Evolutionary conservation across 2,888 invertebrate species (phyloP).

Genomic region (Dromius quadrimaculatus): DNA sequence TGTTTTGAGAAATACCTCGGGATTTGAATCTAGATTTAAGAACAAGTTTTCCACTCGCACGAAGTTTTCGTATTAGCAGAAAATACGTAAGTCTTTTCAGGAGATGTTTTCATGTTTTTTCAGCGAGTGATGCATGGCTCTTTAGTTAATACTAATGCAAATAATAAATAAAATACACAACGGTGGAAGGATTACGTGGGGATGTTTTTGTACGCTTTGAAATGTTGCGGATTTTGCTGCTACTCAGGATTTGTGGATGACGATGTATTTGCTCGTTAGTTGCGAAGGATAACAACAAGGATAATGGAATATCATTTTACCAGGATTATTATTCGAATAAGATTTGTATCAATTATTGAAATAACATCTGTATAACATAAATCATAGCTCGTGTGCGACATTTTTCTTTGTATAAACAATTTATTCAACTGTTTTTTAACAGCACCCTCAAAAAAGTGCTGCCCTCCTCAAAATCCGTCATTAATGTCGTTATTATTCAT

Average conservation of each 20-base stretch:
- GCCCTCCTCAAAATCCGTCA: too few species aligned
- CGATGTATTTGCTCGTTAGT: slow-evolving; percentile 8
- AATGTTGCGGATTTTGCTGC: slow-evolving; percentile 18
- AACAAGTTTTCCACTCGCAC: slow-evolving; percentile 10
- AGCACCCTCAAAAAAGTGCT: too few species aligned
- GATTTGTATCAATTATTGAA: too few species aligned
- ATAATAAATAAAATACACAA: slow-evolving; percentile 33
- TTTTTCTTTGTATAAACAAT: too few species aligned
- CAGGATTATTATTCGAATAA: background rate
- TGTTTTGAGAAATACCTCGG: slow-evolving; percentile 27
- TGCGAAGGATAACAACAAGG: background rate
- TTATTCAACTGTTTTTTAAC: too few species aligned
- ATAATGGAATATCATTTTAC: slow-evolving; percentile 7
- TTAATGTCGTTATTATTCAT: too few species aligned
- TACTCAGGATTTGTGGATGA: slow-evolving; percentile 12
- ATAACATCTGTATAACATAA: too few species aligned
- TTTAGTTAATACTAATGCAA: slow-evolving; percentile 47
- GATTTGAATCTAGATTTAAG: slow-evolving; percentile 45
- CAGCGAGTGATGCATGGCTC: slow-evolving; percentile 34
- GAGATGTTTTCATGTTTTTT: slow-evolving; percentile 34
- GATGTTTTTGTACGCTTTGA: background rate
- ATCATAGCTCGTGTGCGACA: too few species aligned
- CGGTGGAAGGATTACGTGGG: slow-evolving; percentile 14
- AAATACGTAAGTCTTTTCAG: slow-evolving; percentile 33
- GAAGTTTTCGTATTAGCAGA: slow-evolving; percentile 35